phyloP scores from a whole-genome alignment of 2,113 vertebrate species.

The Erythrocercus mccallii region DNA sequence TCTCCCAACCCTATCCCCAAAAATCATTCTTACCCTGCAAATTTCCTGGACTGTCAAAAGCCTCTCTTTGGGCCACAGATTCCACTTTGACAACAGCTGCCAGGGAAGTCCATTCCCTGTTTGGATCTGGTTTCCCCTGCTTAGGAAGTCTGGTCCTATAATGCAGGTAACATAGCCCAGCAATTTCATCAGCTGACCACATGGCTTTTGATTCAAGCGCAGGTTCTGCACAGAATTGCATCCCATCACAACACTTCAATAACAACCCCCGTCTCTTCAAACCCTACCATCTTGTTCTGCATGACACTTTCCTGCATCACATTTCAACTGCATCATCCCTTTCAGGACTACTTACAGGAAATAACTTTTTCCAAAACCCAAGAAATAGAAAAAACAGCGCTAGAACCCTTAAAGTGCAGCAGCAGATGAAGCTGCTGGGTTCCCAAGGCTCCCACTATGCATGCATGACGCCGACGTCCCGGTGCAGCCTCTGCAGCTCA shows the following conservation, averaged over 20 bases:
- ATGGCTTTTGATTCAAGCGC: constrained; percentile 6
- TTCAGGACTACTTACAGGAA: neutral
- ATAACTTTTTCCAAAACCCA: neutral
- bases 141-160: constrained; percentile 79
- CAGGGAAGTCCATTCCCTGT: constrained; percentile 87
- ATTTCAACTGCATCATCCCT: neutral
- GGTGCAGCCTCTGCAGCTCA: neutral
- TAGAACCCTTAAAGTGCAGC: accelerated
- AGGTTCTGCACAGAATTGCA: neutral
- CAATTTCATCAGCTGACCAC: constrained; percentile 83
- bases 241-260: neutral
- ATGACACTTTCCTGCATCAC: accelerated
- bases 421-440: accelerated
- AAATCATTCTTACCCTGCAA: neutral
- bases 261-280: neutral
- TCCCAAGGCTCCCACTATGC: accelerated
- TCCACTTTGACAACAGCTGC: constrained; percentile 81
- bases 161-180: constrained; percentile 78
- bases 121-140: constrained; percentile 84
- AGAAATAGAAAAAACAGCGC: neutral
- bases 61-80: neutral
- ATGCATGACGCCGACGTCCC: accelerated
- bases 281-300: neutral
- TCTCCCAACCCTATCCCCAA: neutral
- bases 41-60: neutral